Evolutionary conservation across 2,113 vertebrate species (phyloP), one percentile per base, ranked within the genome.

Genomic region (Myotis davidii): DNA sequence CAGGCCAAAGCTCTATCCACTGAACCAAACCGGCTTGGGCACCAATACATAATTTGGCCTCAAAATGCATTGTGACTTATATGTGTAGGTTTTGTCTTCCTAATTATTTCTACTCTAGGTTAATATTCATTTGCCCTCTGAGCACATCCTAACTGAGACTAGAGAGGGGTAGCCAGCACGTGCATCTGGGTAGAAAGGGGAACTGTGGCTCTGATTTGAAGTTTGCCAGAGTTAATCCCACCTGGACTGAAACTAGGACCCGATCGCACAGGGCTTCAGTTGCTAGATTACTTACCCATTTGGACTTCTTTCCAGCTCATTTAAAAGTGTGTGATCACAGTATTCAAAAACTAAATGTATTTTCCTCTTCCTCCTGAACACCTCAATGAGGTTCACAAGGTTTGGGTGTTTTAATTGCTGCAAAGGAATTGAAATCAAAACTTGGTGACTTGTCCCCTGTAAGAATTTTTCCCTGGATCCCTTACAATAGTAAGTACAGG

Each of bases 271-370:
- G 25, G 56, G 14, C n/a, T 48, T 65, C 4, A 50, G 23, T 79
- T 73, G 94, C 74, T 52, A 11, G 12, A 17, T 74, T 59, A 98
- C 98, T 95, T 96, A 99, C 99, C 99, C 99, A 82, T 98, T 97
- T 10, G 99, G 99, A 91, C 99, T 98, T 96, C 98, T 99, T 98
- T 99, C 99, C 98, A 99, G 98, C 90, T 99, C 99, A 6, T 99
- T 99, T 85, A 99, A 98, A 92, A 99, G 99, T 0, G 99, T 99
- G 96, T 99, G 99, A 64, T 99, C 99, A 86, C 99, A 99, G 97
- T 99, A 99, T 97, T 99, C 99, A 91, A 99, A 99, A 67, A 99
- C 99, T 78, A 99, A 96, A 91, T 99, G 99, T 59, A 99, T 99
- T 61, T 99, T 98, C 70, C 99, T 96, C 94, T 99, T 99, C 97